Percentiles rank a stretch among this genome's conserved stretches.
Conservation (phyloP, 37 sponge, comb jelly and placozoan species). For the Chondrilla cf. caribensis region DNA sequence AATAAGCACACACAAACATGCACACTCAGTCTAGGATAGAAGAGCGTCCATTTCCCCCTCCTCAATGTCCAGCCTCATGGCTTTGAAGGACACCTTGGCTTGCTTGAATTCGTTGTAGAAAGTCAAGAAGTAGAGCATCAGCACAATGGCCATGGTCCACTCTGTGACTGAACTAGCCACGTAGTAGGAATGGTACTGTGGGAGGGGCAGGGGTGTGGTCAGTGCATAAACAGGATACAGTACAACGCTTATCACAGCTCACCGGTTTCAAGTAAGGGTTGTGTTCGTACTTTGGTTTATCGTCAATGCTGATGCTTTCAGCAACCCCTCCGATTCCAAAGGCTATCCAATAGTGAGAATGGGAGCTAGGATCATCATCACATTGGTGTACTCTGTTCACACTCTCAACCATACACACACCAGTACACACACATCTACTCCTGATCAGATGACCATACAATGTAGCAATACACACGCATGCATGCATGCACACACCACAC, state of each 20-base stretch:
- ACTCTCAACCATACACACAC: too few species aligned
- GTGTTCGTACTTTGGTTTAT: not conserved
- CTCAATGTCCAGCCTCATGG: not conserved
- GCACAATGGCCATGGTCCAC: not conserved
- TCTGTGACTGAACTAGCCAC: slow-evolving; percentile 3
- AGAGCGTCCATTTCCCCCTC: not conserved
- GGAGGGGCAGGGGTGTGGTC: not conserved
- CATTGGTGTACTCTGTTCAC: too few species aligned
- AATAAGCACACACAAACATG: not conserved
- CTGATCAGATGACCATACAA: too few species aligned
- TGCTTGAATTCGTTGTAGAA: not conserved
- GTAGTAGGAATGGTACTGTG: not conserved
- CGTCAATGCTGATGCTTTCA: not conserved
- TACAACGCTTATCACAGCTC: not conserved
- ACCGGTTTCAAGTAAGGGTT: slow-evolving; percentile 13
- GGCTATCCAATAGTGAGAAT: too few species aligned
- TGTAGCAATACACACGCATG: not conserved
- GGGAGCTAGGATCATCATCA: too few species aligned
- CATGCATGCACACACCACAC: too few species aligned
- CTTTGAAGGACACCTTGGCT: not conserved
- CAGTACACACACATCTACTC: too few species aligned
- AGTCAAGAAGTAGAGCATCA: slow-evolving; percentile 3
- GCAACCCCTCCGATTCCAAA: not conserved
- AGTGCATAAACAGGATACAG: not conserved
- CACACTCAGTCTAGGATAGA: not conserved